Base-by-base conservation (phyloP, 2,113 vertebrate genomes). In the Pseudolaguvia tuberculata region DNA sequence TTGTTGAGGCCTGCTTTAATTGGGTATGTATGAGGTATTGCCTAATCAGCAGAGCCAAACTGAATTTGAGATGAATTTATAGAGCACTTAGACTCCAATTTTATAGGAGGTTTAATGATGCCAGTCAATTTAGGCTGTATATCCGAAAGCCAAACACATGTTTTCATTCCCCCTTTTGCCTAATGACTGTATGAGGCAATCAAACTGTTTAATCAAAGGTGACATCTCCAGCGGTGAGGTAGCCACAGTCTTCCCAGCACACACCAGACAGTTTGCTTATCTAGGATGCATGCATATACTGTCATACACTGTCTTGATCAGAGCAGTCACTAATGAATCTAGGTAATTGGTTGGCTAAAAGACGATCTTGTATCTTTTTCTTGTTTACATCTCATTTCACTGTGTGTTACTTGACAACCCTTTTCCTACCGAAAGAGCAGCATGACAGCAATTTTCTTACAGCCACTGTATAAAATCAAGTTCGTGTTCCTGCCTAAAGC, bases 141-240 rank as follows among this genome's bases (percentile, higher is more conserved):
- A 68, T 84, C 85, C 80, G 76, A 84, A 88, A 85, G 85, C 85
- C 82, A 87, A 85, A 86, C 84, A 85, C 74, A 67, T 86, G 84
- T 88, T 86, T 86, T 88, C 79, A 68, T 78, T 80, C 72, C 55
- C 72, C 72, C 83, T 86, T 83, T 74, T 74, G 78, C 83, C 82
- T 86, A 87, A 87, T 83, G 80, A 84, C 70, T 55, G 45, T 84
- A 77, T 84, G 78, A 79, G 76, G 82, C 86, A 78, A 83, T 83
- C 84, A 75, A 76, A 61, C 23, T 14, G 55, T 68, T 80, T 85
- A 80, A 89, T 89, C 85, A 82, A 83, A 71, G 73, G 50, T 80
- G 85, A 84, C 80, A 86, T 52, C 74, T 77, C 48, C 2, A 45
- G 47, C 45, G 20, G 61, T 67, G 55, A 75, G 25, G 31, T 15